Evolutionary conservation across 2,888 invertebrate genomes (phyloP), one percentile per base, ranked within the genome.

Genomic region (Stenodema calcarata): DNA sequence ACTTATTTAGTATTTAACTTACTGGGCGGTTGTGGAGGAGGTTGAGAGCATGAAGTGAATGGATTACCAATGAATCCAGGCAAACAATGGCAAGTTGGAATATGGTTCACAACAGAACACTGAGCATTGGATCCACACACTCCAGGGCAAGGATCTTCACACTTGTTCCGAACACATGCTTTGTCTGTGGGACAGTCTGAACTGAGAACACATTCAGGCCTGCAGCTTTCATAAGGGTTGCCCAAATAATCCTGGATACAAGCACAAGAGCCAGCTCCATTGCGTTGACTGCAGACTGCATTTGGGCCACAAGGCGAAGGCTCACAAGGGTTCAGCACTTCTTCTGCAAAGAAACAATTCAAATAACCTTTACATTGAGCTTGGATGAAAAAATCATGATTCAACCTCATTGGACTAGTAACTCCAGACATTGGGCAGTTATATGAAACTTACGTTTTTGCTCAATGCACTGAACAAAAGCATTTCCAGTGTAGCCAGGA

Each of bases 301-400:
- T 97, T 97, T 0, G 95, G 92, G 50, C 97, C 97, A 90, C 97
- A 97, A 0, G 97, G 97, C 44, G 96, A 96, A 83, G 97, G 96
- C 90, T 96, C 95, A 90, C 96, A 97, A 0, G 96, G 96, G 90
- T 95, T 94, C 6, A 93, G 91, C 62, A 93, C 92, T 90, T 94
- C 93, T 89, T 92, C 93, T 93, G 91, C 44, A 92, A 92, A 87
- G 89, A 89, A 89, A 89, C 81, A 35, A 88, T 41, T 16, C 9
- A 78, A 78, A 6, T 73, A 28, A 28, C 0, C 35, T 14, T 73
- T 35, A 41, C 9, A 41, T 54, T 6, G 54, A 18, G 18, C 11
- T 54, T 6, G 35, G 35, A 23, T 41, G 35, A 80, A 18, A 62
- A 41, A 82, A 78, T 35, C 30, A 69, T 11, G 75, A 41, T 73